phyloP scores from a whole-genome alignment of 2,113 vertebrate genomes.

The Hippoglossus stenolepis region DNA sequence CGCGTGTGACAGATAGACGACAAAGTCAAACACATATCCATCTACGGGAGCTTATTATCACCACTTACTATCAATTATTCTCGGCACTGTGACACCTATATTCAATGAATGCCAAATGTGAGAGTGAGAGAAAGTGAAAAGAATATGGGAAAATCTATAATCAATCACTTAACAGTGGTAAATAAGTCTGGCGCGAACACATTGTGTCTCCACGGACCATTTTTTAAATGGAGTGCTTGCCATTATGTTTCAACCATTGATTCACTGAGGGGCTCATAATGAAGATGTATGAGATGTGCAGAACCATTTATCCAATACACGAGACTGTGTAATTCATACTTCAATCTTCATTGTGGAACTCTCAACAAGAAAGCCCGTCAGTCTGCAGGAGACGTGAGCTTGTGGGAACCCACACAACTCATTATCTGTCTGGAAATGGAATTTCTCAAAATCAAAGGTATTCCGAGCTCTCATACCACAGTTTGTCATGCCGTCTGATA shows the following conservation, averaged over 20 bases:
- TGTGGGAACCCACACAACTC: constrained; percentile 50
- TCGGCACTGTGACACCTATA: neutral
- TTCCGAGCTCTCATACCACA: constrained; percentile 27
- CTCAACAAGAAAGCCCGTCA: constrained; percentile 66
- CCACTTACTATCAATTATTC: constrained; percentile 22
- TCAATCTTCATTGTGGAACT: constrained; percentile 76
- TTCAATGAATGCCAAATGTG: constrained; percentile 19
- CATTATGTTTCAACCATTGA: constrained; percentile 70
- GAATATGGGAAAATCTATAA: constrained; percentile 40
- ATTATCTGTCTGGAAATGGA: constrained; percentile 71
- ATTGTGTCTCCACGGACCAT: constrained; percentile 59
- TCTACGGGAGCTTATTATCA: constrained; percentile 26
- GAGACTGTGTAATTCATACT: constrained; percentile 75
- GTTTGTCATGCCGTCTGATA: constrained; percentile 22
- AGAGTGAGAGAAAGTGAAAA: constrained; percentile 22
- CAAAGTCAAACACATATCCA: constrained; percentile 14
- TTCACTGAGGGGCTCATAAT: constrained; percentile 79
- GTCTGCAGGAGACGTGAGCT: constrained; percentile 63
- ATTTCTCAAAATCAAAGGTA: constrained; percentile 67
- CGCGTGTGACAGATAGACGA: neutral
- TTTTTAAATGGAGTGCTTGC: constrained; percentile 73
- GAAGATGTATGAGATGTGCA: constrained; percentile 76
- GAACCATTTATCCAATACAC: constrained; percentile 77
- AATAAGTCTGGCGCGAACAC: constrained; percentile 58
- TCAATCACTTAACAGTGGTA: constrained; percentile 60